A percentile compares a stretch with the other conserved stretches of the same genome.
Evolutionary conservation across 2,797 vertebrate species (phyloP).

Genomic region (Helicolenus hilgendorfi): DNA sequence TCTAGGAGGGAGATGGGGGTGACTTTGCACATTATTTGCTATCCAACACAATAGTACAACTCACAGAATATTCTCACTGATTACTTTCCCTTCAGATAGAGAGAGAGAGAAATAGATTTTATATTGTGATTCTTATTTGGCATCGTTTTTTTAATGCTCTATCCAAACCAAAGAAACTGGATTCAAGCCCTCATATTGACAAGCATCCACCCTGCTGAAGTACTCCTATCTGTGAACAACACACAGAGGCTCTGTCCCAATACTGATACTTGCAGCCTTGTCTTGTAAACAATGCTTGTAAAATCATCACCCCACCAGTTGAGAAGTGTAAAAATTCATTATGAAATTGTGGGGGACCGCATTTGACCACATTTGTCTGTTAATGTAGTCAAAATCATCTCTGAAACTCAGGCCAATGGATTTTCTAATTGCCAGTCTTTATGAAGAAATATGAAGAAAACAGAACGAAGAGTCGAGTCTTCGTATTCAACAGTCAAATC

Average conservation of each 20-base stretch:
- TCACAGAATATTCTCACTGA: background rate
- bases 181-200: background rate
- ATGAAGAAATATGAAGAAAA: too few species aligned
- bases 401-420: too few species aligned
- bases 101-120: background rate
- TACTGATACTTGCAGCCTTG: background rate
- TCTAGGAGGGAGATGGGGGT: background rate
- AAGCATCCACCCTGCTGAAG: background rate
- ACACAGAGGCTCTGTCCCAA: background rate
- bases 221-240: background rate
- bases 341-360: fast-evolving
- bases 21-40: background rate
- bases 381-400: too few species aligned
- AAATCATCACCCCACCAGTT: too few species aligned
- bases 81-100: background rate
- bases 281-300: too few species aligned
- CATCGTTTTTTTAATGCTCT: fast-evolving
- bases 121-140: background rate
- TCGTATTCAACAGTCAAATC: too few species aligned
- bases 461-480: too few species aligned
- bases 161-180: background rate
- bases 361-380: too few species aligned
- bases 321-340: too few species aligned
- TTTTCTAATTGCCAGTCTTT: too few species aligned
- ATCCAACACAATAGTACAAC: background rate